Percentiles rank a stretch among this genome's conserved stretches.
These are phyloP conservation scores for Calameuta idolon DNA, from an alignment of 2,888 invertebrate genomes.

Conservation along the genomic window DNA sequence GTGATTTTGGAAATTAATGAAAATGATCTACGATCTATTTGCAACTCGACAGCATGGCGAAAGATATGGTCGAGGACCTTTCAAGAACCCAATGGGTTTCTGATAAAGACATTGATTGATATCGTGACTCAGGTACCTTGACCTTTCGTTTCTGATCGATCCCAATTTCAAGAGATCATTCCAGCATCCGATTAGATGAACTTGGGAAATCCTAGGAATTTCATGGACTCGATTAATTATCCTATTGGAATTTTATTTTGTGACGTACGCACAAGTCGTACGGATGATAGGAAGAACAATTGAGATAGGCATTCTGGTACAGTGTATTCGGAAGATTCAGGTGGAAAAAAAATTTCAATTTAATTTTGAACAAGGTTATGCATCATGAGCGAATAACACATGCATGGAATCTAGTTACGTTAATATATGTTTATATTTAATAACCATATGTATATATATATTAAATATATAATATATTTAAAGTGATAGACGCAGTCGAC, in stretches of 20 bases:
- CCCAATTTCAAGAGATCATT: not conserved
- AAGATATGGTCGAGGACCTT: not conserved
- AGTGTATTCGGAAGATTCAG: too few relatives aligned
- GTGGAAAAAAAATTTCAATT: too few relatives aligned
- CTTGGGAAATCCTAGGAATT: not conserved
- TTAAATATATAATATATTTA: too few relatives aligned
- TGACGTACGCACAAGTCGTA: not conserved
- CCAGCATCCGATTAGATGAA: not conserved
- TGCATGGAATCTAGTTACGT: too few relatives aligned
- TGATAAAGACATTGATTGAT: conserved; percentile 42
- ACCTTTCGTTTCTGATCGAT: not conserved
- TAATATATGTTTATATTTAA: too few relatives aligned
- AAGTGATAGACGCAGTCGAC: too few relatives aligned
- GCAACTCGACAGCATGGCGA: not conserved
- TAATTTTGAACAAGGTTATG: too few relatives aligned
- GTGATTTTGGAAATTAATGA: not conserved
- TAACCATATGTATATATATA: too few relatives aligned
- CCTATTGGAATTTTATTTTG: not conserved
- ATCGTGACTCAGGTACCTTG: not conserved
- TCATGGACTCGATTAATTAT: not conserved
- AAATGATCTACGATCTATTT: not conserved
- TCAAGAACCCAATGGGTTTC: conserved; percentile 22
- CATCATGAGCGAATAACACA: too few relatives aligned
- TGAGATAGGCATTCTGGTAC: not conserved
- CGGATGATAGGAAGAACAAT: too few relatives aligned